A percentile compares a stretch with the other conserved stretches of the same genome.
These are phyloP conservation scores for Pomatorhinus ruficollis DNA, from an alignment of 2,113 vertebrate genomes.

Conservation along the genomic window DNA sequence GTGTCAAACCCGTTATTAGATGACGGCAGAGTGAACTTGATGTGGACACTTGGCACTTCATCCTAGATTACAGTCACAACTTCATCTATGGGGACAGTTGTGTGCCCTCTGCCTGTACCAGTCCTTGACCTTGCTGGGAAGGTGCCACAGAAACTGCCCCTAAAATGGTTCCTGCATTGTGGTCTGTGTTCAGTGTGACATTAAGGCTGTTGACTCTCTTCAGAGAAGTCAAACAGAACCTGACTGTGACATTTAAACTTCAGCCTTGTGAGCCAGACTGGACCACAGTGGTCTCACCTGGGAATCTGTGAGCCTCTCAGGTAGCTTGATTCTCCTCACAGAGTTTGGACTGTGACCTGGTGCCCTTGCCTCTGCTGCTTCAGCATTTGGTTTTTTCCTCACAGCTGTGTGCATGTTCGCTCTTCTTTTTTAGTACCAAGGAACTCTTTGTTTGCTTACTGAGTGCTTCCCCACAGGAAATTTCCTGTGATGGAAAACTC, in stretches of 20 bases:
- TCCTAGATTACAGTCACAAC: neutral
- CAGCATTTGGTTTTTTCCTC: neutral
- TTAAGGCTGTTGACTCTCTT: neutral
- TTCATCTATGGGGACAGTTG: neutral
- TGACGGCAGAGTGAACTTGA: neutral
- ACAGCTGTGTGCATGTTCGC: neutral
- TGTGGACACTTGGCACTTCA: neutral
- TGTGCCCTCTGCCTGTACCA: neutral
- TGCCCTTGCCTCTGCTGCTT: neutral
- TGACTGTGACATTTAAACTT: neutral
- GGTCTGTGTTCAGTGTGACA: neutral
- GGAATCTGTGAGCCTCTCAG: neutral
- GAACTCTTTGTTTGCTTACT: constrained; percentile 65
- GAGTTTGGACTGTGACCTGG: neutral
- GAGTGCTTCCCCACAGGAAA: constrained; percentile 80
- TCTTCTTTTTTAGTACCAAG: neutral
- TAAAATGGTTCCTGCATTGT: neutral
- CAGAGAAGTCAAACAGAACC: neutral
- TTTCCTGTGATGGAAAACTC: constrained; percentile 78
- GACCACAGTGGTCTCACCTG: neutral
- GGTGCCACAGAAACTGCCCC: neutral
- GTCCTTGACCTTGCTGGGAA: neutral
- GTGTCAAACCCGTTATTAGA: neutral
- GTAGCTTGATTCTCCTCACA: neutral
- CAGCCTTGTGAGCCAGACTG: neutral